Evolutionary conservation across 2,888 invertebrate genomes (phyloP).

Genomic region (Drosophila eohydei): DNA sequence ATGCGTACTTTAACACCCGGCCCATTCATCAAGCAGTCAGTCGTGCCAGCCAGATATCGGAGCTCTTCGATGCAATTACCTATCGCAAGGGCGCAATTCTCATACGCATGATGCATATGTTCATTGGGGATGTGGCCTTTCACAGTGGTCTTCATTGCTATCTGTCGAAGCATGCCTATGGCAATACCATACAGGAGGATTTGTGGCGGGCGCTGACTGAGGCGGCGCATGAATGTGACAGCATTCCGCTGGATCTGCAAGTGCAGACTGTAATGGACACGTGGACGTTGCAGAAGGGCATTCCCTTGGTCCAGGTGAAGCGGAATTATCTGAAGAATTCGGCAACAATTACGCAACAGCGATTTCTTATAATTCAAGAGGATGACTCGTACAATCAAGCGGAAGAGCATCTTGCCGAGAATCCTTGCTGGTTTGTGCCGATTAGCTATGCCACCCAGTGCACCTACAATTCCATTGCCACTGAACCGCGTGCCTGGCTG

Average conservation of each 20-base stretch:
- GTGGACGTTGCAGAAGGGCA: slow-evolving; percentile 94
- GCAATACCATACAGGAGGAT: slow-evolving; percentile 92
- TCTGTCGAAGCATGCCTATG: slow-evolving; percentile 88
- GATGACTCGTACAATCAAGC: neutral
- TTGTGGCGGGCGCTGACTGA: slow-evolving; percentile 90
- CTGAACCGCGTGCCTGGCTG: slow-evolving; percentile 86
- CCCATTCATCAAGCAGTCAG: slow-evolving; percentile 91
- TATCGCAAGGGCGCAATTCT: slow-evolving; percentile 93
- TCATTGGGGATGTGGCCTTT: slow-evolving; percentile 93
- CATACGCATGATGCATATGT: slow-evolving; percentile 95
- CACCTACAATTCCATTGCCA: slow-evolving; percentile 85
- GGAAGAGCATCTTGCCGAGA: slow-evolving; percentile 2
- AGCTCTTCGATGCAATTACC: slow-evolving; percentile 93
- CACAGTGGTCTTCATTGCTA: slow-evolving; percentile 88
- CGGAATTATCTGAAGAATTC: slow-evolving; percentile 87
- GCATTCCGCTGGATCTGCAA: slow-evolving; percentile 86
- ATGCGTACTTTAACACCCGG: slow-evolving; percentile 90
- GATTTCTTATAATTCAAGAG: slow-evolving; percentile 67
- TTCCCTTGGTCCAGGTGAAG: slow-evolving; percentile 89
- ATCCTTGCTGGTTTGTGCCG: slow-evolving; percentile 87
- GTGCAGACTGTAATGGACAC: slow-evolving; percentile 92
- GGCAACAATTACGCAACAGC: slow-evolving; percentile 87
- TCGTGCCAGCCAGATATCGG: slow-evolving; percentile 89
- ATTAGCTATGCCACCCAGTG: slow-evolving; percentile 86
- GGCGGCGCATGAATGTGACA: slow-evolving; percentile 85